phyloP scores from a whole-genome alignment of 2,797 vertebrate species.

The Chaunax sp. region DNA sequence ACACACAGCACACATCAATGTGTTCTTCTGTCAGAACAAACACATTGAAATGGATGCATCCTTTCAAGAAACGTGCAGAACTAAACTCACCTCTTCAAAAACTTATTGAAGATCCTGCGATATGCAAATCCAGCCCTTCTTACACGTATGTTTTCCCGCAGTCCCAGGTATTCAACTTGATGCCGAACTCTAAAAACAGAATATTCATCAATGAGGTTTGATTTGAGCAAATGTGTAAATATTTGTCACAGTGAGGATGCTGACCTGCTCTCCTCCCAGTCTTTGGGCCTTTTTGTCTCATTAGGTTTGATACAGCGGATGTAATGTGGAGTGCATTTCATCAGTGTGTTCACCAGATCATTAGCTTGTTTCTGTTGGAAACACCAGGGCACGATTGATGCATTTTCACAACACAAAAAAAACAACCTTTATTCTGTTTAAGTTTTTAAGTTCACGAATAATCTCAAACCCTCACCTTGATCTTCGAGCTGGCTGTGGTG shows the following conservation, averaged over 20 bases:
- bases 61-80: fast-evolving
- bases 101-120: constrained; percentile 92
- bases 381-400: background rate
- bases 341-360: constrained; percentile 92
- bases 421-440: background rate
- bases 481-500: constrained; percentile 91
- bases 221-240: background rate
- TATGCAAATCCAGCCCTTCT: constrained; percentile 94
- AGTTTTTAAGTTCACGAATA: too few relatives aligned
- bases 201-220: background rate
- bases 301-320: constrained; percentile 99
- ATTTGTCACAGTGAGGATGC: constrained; percentile 5
- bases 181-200: constrained; percentile 86
- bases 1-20: background rate
- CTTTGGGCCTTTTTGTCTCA: constrained; percentile 92
- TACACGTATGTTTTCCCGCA: constrained; percentile 94
- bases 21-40: background rate
- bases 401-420: background rate
- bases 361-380: constrained; percentile 94
- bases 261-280: constrained; percentile 98
- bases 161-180: constrained; percentile 95
- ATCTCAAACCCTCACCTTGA: constrained; percentile 85
- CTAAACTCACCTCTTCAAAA: constrained; percentile 88
- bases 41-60: too few relatives aligned
- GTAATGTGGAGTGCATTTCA: constrained; percentile 96